Evolutionary conservation across 2,797 vertebrate genomes (phyloP).

Genomic region (Sciurus vulgaris): DNA sequence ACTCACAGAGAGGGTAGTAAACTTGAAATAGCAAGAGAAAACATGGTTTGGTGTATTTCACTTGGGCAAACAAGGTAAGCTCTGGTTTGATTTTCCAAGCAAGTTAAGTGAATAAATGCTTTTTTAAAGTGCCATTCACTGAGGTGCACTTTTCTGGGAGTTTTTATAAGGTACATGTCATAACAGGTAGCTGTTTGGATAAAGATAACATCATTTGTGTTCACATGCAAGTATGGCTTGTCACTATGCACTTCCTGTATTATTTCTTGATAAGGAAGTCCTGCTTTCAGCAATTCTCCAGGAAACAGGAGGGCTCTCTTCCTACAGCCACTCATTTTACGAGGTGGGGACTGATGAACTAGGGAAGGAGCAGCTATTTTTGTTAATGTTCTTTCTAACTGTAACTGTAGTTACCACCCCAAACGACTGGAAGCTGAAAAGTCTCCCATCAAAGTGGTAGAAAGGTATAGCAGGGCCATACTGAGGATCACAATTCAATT

Average conservation of each 20-base stretch:
- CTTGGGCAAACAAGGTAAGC: neutral
- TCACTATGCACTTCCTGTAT: neutral
- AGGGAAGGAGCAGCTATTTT: neutral
- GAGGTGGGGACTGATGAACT: neutral
- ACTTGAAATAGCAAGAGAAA: neutral
- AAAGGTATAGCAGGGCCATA: neutral
- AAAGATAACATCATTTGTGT: neutral
- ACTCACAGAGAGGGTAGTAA: neutral
- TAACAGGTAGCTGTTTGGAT: constrained; percentile 14
- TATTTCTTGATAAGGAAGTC: constrained; percentile 59
- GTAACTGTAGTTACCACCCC: neutral
- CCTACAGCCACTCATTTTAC: neutral
- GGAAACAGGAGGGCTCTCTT: neutral
- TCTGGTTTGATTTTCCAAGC: neutral
- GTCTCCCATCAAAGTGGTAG: constrained; percentile 25
- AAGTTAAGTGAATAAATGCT: neutral
- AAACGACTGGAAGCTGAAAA: neutral
- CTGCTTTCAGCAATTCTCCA: constrained; percentile 15
- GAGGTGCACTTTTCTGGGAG: neutral
- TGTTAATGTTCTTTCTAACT: constrained; percentile 43
- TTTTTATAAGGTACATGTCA: constrained; percentile 11
- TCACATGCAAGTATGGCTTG: neutral
- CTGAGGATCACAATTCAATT: neutral
- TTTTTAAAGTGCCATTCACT: neutral
- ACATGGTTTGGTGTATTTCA: neutral